These are phyloP conservation scores for Meliscaeva auricollis DNA, from an alignment of 2,888 invertebrate species.

Conservation along the genomic window DNA sequence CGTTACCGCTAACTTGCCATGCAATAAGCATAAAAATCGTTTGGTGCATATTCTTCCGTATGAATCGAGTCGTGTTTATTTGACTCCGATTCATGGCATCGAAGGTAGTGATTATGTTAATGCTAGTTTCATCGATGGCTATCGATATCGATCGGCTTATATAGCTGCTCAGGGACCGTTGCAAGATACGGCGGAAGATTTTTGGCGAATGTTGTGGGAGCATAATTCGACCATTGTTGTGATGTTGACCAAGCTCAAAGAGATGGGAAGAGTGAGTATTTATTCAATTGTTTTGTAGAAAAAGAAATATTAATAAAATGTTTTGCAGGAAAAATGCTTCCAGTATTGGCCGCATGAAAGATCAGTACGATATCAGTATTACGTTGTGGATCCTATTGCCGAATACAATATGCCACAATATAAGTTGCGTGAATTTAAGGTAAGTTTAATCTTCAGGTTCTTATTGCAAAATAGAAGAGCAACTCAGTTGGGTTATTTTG, in stretches of 20 bases:
- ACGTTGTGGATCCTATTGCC: conserved; percentile 99
- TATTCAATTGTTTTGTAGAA: too few species aligned
- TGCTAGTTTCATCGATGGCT: conserved; percentile 98
- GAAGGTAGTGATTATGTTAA: conserved; percentile 99
- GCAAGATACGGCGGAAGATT: conserved; percentile 98
- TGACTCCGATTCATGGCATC: conserved; percentile 94
- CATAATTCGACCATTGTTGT: conserved; percentile 99
- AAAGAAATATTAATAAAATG: not conserved
- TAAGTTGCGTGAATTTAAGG: conserved; percentile 98
- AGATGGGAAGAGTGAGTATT: conserved; percentile 96
- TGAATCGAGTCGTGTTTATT: conserved; percentile 96
- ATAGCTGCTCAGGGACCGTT: conserved; percentile 99
- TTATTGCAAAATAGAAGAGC: not conserved
- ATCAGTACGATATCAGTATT: conserved; percentile 98
- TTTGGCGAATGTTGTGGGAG: conserved; percentile 99
- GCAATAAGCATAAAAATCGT: conserved; percentile 99
- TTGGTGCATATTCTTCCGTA: conserved; percentile 98
- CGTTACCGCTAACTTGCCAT: conserved; percentile 97
- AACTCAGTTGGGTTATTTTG: too few species aligned
- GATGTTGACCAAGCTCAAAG: conserved; percentile 98
- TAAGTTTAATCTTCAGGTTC: conserved; percentile 77
- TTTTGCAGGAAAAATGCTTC: conserved; percentile 96
- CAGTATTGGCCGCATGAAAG: conserved; percentile 99
- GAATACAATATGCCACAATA: conserved; percentile 99
- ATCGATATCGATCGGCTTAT: conserved; percentile 96